Percentiles rank a stretch among this genome's conserved stretches.
These are phyloP conservation scores for Mormoops blainvillei DNA, from an alignment of 2,113 vertebrate genomes.

Conservation along the genomic window DNA sequence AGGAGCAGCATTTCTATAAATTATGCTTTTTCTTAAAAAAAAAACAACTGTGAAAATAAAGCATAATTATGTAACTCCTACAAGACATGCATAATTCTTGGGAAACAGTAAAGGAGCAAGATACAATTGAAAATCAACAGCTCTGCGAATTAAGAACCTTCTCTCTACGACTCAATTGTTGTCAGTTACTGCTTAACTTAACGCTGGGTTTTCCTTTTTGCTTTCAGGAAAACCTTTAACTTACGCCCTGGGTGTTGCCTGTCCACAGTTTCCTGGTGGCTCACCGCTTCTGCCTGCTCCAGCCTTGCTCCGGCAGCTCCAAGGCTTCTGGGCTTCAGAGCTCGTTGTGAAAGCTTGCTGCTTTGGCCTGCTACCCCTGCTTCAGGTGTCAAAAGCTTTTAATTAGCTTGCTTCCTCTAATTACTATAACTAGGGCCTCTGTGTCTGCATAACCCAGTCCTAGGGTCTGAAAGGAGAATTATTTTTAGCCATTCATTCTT, in stretches of 20 bases:
- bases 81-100: slow-evolving; percentile 12
- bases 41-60: slow-evolving; percentile 9
- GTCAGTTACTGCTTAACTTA: slow-evolving; percentile 72
- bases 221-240: slow-evolving; percentile 79
- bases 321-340: slow-evolving; percentile 76
- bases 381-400: slow-evolving; percentile 77
- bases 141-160: slow-evolving; percentile 51
- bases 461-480: slow-evolving; percentile 34
- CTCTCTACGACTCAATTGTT: slow-evolving; percentile 62
- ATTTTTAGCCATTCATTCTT: slow-evolving; percentile 33
- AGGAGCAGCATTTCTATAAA: slow-evolving; percentile 11
- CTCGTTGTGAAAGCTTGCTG: slow-evolving; percentile 76
- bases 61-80: slow-evolving; percentile 16
- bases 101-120: slow-evolving; percentile 48
- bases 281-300: slow-evolving; percentile 76
- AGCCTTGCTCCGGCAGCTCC: slow-evolving; percentile 77
- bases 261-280: slow-evolving; percentile 76
- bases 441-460: slow-evolving; percentile 37
- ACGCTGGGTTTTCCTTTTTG: slow-evolving; percentile 78
- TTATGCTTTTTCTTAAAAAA: slow-evolving; percentile 29
- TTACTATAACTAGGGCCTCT: slow-evolving; percentile 53
- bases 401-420: slow-evolving; percentile 74
- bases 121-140: slow-evolving; percentile 23
- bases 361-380: slow-evolving; percentile 77
- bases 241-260: slow-evolving; percentile 75